Evolutionary conservation across 2,797 vertebrate genomes (phyloP), one percentile per base, ranked within the genome.

Genomic region (Esox lucius): DNA sequence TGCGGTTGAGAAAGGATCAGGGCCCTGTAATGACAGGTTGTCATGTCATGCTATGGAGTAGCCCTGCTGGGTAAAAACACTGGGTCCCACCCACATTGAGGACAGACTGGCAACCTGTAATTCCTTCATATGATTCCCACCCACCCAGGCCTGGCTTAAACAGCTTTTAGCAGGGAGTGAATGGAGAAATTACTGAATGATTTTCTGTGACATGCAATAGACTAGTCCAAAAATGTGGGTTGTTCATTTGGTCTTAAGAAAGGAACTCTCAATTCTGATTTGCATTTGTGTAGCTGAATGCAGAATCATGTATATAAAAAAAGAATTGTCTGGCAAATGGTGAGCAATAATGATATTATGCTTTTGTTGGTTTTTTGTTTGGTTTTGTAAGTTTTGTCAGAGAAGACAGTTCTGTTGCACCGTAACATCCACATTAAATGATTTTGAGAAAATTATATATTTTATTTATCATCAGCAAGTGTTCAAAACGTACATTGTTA

Each of bases 61-160:
- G 31, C 33, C 76, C 76, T 42, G 74, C 49, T 78, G 51, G 61
- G 76, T 48, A 48, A 70, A 75, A 49, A 68, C 68, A 39, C 62
- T 71, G 51, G 19, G 68, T 72, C 64, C 65, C 35, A 39, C 72
- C 67, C 67, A 74, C 75, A 61, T 68, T 77, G 92, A 93, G 94
- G 94, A 94, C 72, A 85, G 90, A 83, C 87, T 95, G 94, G 94
- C 94, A 95, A 94, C 94, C 94, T 94, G 93, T 94, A 95, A 95
- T 95, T 95, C 65, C 90, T 81, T 83, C 81, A 87, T 87, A 89
- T 90, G 89, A 92, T 93, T 90, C 91, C 92, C 92, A 93, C 93
- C 92, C 94, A 92, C 92, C 91, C 93, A 88, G 89, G 91, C 17
- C 91, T 94, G 94, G 93, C 92, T 95, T 94, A 94, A 95, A 95